Evolutionary conservation across 2,888 invertebrate genomes (phyloP), one percentile per base, ranked within the genome.

Genomic region (Branchellion lobata): DNA sequence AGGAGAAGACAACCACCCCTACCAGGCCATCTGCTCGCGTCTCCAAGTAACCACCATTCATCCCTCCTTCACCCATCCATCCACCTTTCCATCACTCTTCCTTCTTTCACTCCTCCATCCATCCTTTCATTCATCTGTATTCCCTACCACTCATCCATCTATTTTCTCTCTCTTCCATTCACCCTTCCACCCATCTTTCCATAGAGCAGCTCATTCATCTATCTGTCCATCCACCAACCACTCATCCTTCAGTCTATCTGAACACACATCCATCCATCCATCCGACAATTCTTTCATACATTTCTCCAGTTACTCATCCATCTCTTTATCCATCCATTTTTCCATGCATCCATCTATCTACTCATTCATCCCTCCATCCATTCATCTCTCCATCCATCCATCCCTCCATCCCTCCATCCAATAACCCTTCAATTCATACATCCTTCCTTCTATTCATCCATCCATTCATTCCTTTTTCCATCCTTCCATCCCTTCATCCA

Each of bases 31-130:
- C 84, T 92, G 93, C 80, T 92, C 93, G 84, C 91, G 99, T 84
- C 94, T 99, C 93, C 95, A 96, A 89, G 94, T 98, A 31, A 68
- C 57, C 21, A n/a, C n/a, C n/a, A n/a, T n/a, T n/a, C n/a, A n/a
- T n/a, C n/a, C 21, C 21, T n/a, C 24, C 3, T 57, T 24, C 21
- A 57, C n/a, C 21, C 3, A 18, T n/a, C 24, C 24, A 57, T 18
- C 5, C 21, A 57, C 21, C 21, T 57, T 18, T 57, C 61, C 5
- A 18, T 18, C 11, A 14, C 5, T 14, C n/a, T 57, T n/a, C n/a
- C 21, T 57, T n/a, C 24, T 8, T 57, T 24, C 21, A 57, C n/a
- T 57, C 3, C 5, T n/a, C 24, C 24, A 57, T 18, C 5, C 21
- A 57, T 57, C 21, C 21, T 18, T 57, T n/a, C 5, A 18, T 18